Base-by-base conservation (phyloP, 2,888 invertebrate genomes). In the Erebia epiphron region DNA sequence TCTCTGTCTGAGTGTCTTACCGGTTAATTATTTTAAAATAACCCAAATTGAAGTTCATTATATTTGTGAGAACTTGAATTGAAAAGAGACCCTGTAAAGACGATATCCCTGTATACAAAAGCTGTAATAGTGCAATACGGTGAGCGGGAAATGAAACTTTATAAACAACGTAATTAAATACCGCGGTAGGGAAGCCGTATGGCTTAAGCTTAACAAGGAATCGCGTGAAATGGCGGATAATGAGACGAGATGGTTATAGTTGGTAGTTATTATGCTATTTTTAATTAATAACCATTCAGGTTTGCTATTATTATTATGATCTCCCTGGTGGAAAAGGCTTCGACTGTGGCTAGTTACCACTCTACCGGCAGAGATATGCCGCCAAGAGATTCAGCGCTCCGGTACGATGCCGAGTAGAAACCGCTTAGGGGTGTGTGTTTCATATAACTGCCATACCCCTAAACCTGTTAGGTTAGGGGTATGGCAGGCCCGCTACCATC, bases 131-230 rank as follows among this genome's bases (percentile, higher is more conserved):
- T 35, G 50, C 50, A 18, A n/a, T 35, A 35, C 2, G 46, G 16
- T 21, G 21, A 1, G 18, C 9, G 35, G 26, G 49, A 26, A 58
- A 16, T 58, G 11, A 18, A 62, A 62, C 41, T 62, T 62, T 57
- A 54, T 56, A 54, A 68, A 43, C 46, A 26, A 62, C 26, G 54
- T 57, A 56, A 62, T 62, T 62, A 68, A 63, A 63, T 52, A 26
- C 26, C 16, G 50, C 10, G 63, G 35, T 35, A 26, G 50, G 63
- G 26, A 26, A 63, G 26, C 50, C 49, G 63, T 50, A 26, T 35
- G n/a, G 63, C 14, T 21, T 63, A 16, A n/a, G 62, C 50, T 63
- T 63, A 26, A 63, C 50, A n/a, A 50, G 50, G 26, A 50, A 50
- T 35, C 63, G 26, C n/a, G 50, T 26, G 35, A 35, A 52, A 50